phyloP scores from a whole-genome alignment of 2,113 vertebrate genomes.

The Amphiprion ocellaris region DNA sequence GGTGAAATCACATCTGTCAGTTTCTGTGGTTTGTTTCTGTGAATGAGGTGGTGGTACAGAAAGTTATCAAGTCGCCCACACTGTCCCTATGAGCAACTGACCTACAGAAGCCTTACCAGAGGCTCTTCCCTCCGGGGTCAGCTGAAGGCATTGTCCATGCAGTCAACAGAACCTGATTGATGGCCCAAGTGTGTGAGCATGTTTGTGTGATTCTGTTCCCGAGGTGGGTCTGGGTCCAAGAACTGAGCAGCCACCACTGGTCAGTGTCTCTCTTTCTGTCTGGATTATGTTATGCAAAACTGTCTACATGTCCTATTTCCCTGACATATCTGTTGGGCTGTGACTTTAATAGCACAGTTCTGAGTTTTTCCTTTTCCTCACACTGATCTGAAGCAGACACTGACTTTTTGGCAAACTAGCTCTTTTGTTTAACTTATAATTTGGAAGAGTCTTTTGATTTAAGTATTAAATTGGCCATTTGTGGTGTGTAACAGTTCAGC shows the following conservation, averaged over 20 bases:
- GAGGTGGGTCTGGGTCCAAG: constrained; percentile 10
- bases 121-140: constrained; percentile 34
- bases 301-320: constrained; percentile 47
- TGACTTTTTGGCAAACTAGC: neutral
- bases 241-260: constrained; percentile 16
- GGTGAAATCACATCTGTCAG: constrained; percentile 6
- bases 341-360: constrained; percentile 38
- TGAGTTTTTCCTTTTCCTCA: constrained; percentile 5
- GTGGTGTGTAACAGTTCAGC: neutral
- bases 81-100: constrained; percentile 43
- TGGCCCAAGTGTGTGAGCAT: constrained; percentile 14
- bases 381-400: neutral
- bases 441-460: constrained; percentile 19
- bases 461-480: neutral
- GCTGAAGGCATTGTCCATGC: constrained; percentile 56
- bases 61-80: constrained; percentile 2
- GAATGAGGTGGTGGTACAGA: neutral
- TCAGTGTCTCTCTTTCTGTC: constrained; percentile 41
- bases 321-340: constrained; percentile 36
- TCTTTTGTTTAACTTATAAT: constrained; percentile 6
- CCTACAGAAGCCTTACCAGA: constrained; percentile 28
- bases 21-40: constrained; percentile 13
- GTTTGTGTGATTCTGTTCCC: constrained; percentile 17
- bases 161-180: constrained; percentile 53
- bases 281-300: constrained; percentile 52